These are phyloP conservation scores for Lytechinus pictus DNA, from an alignment of 35 echinoderm and acorn worm species.

Conservation along the genomic window DNA sequence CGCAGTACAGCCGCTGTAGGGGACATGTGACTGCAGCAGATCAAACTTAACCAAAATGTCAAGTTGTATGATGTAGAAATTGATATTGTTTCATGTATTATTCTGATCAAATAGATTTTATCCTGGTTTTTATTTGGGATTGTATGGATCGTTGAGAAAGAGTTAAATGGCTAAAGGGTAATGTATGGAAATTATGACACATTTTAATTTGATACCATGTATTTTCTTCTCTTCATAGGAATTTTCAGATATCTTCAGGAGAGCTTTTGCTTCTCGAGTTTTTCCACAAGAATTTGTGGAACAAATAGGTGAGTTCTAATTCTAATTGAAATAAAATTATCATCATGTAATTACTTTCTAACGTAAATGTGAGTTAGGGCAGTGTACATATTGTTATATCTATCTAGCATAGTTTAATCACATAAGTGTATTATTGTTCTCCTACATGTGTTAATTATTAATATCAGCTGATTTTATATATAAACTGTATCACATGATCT, in stretches of 20 bases:
- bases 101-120: too few relatives aligned
- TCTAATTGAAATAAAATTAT: not conserved
- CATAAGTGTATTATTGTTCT: not conserved
- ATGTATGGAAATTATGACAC: not conserved
- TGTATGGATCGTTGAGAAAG: not conserved
- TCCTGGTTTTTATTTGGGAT: not conserved
- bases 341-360: too few relatives aligned
- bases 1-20: too few relatives aligned
- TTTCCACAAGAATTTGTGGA: slow-evolving; percentile 97
- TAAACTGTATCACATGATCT: too few relatives aligned
- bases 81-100: too few relatives aligned
- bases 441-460: not conserved
- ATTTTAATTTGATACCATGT: not conserved
- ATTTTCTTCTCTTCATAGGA: slow-evolving; percentile 49
- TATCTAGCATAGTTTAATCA: not conserved
- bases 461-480: too few relatives aligned
- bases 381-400: not conserved
- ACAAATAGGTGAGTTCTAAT: slow-evolving; percentile 76
- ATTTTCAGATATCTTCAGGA: slow-evolving; percentile 98
- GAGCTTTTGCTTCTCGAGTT: slow-evolving; percentile 96
- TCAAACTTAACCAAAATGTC: too few relatives aligned
- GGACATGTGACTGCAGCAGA: too few relatives aligned
- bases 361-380: too few relatives aligned
- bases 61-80: too few relatives aligned
- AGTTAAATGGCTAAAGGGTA: not conserved